phyloP scores from a whole-genome alignment of 2,797 vertebrate species.

The Anguilla marmorata region DNA sequence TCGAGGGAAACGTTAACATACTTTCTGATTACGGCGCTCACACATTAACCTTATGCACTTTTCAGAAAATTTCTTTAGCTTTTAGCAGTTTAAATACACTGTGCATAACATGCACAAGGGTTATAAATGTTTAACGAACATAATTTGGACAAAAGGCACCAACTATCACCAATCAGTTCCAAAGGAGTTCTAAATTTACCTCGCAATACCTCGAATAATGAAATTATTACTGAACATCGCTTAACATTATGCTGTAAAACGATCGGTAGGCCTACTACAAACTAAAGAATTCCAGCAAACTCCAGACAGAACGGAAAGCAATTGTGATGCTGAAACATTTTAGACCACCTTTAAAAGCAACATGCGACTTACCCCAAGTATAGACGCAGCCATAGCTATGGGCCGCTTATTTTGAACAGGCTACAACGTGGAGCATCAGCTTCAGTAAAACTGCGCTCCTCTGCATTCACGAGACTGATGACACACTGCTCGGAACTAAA shows the following conservation, averaged over 20 bases:
- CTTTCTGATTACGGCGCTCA: background rate
- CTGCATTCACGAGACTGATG: constrained; percentile 76
- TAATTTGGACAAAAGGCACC: too few species aligned
- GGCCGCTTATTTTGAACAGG: constrained; percentile 67
- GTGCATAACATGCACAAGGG: background rate
- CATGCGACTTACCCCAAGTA: constrained; percentile 92
- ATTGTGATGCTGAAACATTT: background rate
- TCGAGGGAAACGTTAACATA: constrained; percentile 30
- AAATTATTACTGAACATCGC: background rate
- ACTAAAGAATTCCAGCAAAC: background rate
- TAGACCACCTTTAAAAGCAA: background rate
- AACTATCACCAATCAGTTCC: too few species aligned
- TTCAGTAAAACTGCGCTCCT: constrained; percentile 69
- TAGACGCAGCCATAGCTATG: constrained; percentile 99
- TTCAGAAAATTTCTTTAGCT: background rate
- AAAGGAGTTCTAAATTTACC: too few species aligned
- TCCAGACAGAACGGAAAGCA: background rate
- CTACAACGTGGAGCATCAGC: constrained; percentile 60
- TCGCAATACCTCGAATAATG: background rate
- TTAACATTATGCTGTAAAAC: background rate
- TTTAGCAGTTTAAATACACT: background rate
- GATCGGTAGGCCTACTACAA: background rate
- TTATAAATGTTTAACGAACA: too few species aligned
- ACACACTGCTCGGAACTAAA: constrained; percentile 85
- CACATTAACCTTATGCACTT: background rate